These are phyloP conservation scores for Chelonus insularis DNA, from an alignment of 1,140 invertebrate species.

Conservation along the genomic window DNA sequence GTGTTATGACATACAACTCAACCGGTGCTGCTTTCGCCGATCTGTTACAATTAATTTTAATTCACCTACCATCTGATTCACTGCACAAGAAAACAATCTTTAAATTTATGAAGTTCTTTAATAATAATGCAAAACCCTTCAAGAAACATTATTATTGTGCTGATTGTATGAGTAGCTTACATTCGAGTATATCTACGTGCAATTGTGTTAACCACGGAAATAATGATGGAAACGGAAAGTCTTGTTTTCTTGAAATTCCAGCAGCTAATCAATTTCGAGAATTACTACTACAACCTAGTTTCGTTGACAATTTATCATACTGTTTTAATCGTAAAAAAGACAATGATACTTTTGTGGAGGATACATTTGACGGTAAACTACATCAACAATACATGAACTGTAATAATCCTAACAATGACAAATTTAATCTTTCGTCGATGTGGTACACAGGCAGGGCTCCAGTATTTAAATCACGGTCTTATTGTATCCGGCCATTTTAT, in stretches of 20 bases:
- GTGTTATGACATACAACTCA: slow-evolving; percentile 1
- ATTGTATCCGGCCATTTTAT: slow-evolving; percentile 16
- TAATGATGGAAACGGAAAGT: neutral
- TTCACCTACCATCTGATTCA: neutral
- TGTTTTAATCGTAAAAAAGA: too few species aligned
- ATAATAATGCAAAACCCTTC: neutral
- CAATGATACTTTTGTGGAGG: neutral
- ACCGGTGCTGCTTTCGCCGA: neutral
- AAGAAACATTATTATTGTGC: neutral
- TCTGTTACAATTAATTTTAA: neutral
- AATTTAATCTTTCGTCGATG: slow-evolving; percentile 10
- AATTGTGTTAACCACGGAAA: too few species aligned
- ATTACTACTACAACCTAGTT: neutral
- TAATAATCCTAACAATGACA: neutral
- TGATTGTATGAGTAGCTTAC: neutral
- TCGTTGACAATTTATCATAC: neutral
- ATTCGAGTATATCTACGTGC: neutral
- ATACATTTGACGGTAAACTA: slow-evolving; percentile 21
- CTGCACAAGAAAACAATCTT: neutral
- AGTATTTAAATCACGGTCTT: slow-evolving; percentile 14
- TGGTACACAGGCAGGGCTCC: slow-evolving; percentile 13
- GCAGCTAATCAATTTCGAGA: neutral
- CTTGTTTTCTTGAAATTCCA: neutral
- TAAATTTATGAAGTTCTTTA: neutral
- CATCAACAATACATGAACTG: neutral